Evolutionary conservation across 2,113 vertebrate genomes (phyloP), one percentile per base, ranked within the genome.

Genomic region (Xenopus laevis): DNA sequence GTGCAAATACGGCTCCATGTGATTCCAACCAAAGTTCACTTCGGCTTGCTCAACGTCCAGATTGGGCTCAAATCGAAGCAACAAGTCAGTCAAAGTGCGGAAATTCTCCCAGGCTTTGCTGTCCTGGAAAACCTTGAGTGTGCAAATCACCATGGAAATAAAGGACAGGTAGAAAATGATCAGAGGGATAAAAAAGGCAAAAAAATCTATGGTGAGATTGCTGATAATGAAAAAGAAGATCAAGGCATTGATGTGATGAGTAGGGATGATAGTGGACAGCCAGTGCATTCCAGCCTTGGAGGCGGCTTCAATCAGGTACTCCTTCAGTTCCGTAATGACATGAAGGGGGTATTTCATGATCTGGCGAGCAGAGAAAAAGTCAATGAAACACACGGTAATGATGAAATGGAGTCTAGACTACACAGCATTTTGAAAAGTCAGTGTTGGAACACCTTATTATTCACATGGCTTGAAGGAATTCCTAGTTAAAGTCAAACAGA

Each of bases 191-290:
- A 93, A 78, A 71, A 96, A 94, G 79, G 96, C 89, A 73, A 99
- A 98, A 85, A 99, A 99, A 61, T 98, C 94, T 1, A 98, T 86
- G 27, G 98, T 99, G 72, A 99, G 94, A 84, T 98, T 99, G 88
- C 96, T 98, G 87, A 99, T 92, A 86, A 99, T 93, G 77, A 99
- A 99, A 88, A 99, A 99, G 88, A 99, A 96, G 86, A 97, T 80
- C 6, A 99, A 94, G 0, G 98, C 95, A 18, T 99, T 99, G 85
- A 99, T 88, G 74, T 99, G 97, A 81, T 99, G 97, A 0, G 96
- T 98, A 63, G 97, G 97, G 62, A 99, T 87, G 65, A 98, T 92
- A 67, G 94, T 90, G 55, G 94, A 97, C 53, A 99, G 91, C 97
- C 97, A 99, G 80, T 98, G 97, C 94, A 97, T 95, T 84, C 97